These are phyloP conservation scores for Scaeva pyrastri DNA, from an alignment of 2,888 invertebrate genomes.

Conservation along the genomic window DNA sequence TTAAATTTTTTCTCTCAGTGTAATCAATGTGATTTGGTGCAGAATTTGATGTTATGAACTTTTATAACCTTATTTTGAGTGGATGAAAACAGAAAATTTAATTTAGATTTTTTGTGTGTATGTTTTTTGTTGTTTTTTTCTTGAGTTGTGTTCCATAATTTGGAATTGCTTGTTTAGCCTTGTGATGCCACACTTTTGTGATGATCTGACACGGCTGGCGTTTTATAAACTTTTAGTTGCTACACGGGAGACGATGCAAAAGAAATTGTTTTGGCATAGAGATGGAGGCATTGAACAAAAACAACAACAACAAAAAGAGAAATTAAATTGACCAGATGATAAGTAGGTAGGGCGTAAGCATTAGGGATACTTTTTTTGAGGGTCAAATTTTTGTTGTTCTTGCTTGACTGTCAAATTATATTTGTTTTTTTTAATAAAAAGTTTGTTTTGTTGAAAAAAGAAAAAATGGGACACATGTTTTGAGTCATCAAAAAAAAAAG, in stretches of 20 bases:
- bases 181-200: slow-evolving; percentile 34
- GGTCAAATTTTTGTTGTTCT: slow-evolving; percentile 15
- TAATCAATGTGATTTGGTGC: neutral
- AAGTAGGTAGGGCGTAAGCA: neutral
- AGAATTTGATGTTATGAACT: slow-evolving; percentile 19
- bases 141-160: neutral
- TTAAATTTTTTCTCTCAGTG: slow-evolving; percentile 8
- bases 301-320: too few relatives aligned
- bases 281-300: neutral
- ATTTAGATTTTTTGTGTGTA: neutral
- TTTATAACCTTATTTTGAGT: slow-evolving; percentile 25
- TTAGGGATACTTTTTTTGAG: neutral
- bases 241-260: neutral
- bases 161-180: slow-evolving; percentile 29
- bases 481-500: neutral
- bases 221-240: slow-evolving; percentile 18
- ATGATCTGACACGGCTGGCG: slow-evolving; percentile 22
- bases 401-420: neutral
- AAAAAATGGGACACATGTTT: slow-evolving; percentile 1
- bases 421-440: neutral
- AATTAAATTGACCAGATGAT: neutral
- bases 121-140: neutral
- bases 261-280: neutral
- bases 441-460: neutral
- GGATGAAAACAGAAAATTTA: slow-evolving; percentile 14